Percentiles rank a stretch among this genome's conserved stretches.
Conservation (phyloP, 2,888 invertebrate genomes). For the Tridacna gigas region DNA sequence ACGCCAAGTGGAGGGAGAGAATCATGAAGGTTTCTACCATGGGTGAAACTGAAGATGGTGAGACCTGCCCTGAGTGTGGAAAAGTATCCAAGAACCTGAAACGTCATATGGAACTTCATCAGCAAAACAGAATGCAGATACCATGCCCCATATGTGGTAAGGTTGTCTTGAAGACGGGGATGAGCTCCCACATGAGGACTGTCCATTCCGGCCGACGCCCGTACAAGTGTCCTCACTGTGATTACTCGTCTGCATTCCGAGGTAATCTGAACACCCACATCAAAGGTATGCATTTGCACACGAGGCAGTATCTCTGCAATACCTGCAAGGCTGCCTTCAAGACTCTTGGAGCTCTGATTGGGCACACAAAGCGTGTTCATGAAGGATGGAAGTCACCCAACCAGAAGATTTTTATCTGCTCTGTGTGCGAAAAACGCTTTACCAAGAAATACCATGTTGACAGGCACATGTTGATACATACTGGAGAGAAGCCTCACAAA, state of each 20-base stretch:
- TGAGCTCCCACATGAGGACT: constrained; percentile 82
- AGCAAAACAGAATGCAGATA: constrained; percentile 82
- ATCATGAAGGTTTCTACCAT: constrained; percentile 82
- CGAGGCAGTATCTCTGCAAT: constrained; percentile 81
- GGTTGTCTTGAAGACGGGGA: constrained; percentile 81
- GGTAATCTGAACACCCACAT: constrained; percentile 83
- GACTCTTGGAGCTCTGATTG: constrained; percentile 82
- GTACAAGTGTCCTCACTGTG: constrained; percentile 83
- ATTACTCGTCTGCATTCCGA: constrained; percentile 81
- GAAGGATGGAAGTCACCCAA: constrained; percentile 83
- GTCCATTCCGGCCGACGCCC: constrained; percentile 82
- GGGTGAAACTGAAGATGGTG: constrained; percentile 78
- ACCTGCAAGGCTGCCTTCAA: constrained; percentile 82
- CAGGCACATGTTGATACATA: constrained; percentile 82
- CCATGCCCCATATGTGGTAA: constrained; percentile 82
- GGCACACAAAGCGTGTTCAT: constrained; percentile 82
- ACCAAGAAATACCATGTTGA: constrained; percentile 83
- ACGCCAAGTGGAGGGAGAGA: constrained; percentile 81
- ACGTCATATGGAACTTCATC: constrained; percentile 81
- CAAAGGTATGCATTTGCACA: constrained; percentile 82
- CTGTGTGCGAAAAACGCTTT: constrained; percentile 82
- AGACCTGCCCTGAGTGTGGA: constrained; percentile 80
- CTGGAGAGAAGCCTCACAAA: constrained; percentile 81
- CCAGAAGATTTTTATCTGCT: constrained; percentile 82
- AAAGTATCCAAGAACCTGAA: constrained; percentile 82